Base-by-base conservation (phyloP, 2,113 vertebrate species). In the Channa argus region DNA sequence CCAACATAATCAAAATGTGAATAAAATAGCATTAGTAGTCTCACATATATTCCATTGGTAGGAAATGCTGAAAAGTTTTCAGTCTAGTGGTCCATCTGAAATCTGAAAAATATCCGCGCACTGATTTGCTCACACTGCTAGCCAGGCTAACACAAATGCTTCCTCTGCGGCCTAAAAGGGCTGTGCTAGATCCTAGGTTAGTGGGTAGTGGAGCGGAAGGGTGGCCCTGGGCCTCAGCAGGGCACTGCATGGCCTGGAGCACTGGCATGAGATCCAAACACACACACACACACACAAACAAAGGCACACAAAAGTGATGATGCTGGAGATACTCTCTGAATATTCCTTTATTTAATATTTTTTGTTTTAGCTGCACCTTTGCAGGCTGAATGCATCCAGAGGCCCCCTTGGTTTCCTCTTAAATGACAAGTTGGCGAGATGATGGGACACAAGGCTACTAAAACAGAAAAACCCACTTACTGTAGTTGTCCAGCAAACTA, bases 401-500 rank as follows among this genome's bases (percentile, higher is more conserved):
- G 43, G 84, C 81, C 71, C 72, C 68, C 67, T 75, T 36, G 5
- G 65, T 67, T 74, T 82, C 81, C 77, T 80, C 78, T 72, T 55
- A 64, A 81, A 84, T 67, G 79, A 77, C 61, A 49, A 75, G 71
- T 63, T 61, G 8, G 58, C 67, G 65, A 71, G 60, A 61, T 54
- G 51, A 85, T 76, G 74, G 85, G 49, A 76, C 61, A 76, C 7
- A 33, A 71, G 82, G 81, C 65, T 80, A 76, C 83, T 86, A 82
- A 90, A 93, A 94, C 90, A 93, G 89, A 88, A 71, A 89, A 93
- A 92, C 79, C 75, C 91, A 94, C 92, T 94, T 93, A 93, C 83
- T 88, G 83, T 89, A 89, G 86, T 80, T 86, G 89, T 89, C 88
- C 87, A 80, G 75, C 67, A 91, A 95, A 94, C 88, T 93, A 93